Conservation (phyloP, 1,140 invertebrate genomes). For the Coelopa frigida region DNA sequence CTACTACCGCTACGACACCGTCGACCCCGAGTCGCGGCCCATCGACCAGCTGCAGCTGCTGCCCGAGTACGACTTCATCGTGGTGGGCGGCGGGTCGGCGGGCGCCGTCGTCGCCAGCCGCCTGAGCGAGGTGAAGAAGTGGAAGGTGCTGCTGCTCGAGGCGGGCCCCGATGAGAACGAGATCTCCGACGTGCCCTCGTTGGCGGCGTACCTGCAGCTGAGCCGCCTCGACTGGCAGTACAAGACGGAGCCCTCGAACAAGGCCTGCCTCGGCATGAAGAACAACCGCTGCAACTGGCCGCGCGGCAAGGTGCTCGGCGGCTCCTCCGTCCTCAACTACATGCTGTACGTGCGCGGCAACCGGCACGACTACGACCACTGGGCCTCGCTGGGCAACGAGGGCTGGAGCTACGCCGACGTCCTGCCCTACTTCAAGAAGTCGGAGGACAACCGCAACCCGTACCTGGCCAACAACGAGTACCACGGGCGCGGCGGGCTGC, state of each 20-base stretch:
- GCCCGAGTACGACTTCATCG: constrained; percentile 74
- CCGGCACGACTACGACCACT: constrained; percentile 78
- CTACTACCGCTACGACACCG: constrained; percentile 70
- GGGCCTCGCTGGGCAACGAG: constrained; percentile 77
- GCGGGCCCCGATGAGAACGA: constrained; percentile 89
- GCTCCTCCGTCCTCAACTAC: constrained; percentile 87
- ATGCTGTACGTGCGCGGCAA: constrained; percentile 87
- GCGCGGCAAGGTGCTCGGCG: constrained; percentile 77
- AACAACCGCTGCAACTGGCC: constrained; percentile 76
- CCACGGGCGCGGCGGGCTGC: constrained; percentile 64
- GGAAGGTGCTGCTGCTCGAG: constrained; percentile 82
- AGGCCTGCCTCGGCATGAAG: constrained; percentile 69
- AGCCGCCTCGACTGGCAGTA: constrained; percentile 88
- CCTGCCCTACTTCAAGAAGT: constrained; percentile 83
- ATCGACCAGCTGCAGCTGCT: constrained; percentile 51
- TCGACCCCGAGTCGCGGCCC: constrained; percentile 69
- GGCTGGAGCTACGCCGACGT: constrained; percentile 88
- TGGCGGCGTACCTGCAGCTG: constrained; percentile 80
- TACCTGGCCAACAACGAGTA: constrained; percentile 65
- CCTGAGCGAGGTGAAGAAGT: constrained; percentile 70
- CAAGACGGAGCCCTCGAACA: constrained; percentile 79
- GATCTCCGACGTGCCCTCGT: constrained; percentile 79
- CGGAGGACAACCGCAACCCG: constrained; percentile 80
- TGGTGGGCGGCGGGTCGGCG: constrained; percentile 73
- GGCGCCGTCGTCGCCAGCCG: constrained; percentile 85